Conservation (phyloP, 2,888 invertebrate genomes). For the Nipponacmea schrenckii region DNA sequence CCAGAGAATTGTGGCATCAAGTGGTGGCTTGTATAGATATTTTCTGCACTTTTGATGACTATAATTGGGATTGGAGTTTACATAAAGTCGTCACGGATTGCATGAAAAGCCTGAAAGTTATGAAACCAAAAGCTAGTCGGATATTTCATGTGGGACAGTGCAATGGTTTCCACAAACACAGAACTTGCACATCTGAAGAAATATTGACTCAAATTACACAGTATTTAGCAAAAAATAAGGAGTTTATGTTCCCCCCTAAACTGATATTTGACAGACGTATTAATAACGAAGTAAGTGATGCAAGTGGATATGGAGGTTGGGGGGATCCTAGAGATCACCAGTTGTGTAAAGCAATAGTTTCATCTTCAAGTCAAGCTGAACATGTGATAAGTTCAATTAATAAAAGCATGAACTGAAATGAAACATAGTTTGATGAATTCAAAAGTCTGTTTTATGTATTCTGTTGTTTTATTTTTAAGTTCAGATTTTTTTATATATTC, state of each 20-base stretch:
- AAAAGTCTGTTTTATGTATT: too few species aligned
- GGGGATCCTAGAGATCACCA: constrained; percentile 13
- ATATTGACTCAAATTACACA: not conserved
- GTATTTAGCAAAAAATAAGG: not conserved
- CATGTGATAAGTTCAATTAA: too few species aligned
- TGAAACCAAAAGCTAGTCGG: constrained; percentile 11
- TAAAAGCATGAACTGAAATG: too few species aligned
- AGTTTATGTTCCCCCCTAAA: constrained; percentile 9
- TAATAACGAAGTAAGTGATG: not conserved
- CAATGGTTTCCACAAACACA: constrained; percentile 15
- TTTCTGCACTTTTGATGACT: constrained; percentile 21
- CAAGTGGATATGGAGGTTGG: constrained; percentile 14
- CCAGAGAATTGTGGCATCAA: constrained; percentile 12
- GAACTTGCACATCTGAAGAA: not conserved
- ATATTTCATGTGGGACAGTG: constrained; percentile 19
- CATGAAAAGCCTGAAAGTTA: constrained; percentile 9
- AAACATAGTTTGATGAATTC: too few species aligned
- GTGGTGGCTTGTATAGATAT: constrained; percentile 10
- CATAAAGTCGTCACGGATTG: constrained; percentile 10
- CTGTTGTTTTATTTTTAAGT: too few species aligned
- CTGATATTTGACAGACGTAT: not conserved
- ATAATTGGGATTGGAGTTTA: constrained; percentile 22
- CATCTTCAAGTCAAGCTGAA: too few species aligned
- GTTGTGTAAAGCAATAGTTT: constrained; percentile 5
- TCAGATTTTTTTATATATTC: too few species aligned